Conservation (phyloP, 2,113 vertebrate genomes). For the Otocyon megalotis region DNA sequence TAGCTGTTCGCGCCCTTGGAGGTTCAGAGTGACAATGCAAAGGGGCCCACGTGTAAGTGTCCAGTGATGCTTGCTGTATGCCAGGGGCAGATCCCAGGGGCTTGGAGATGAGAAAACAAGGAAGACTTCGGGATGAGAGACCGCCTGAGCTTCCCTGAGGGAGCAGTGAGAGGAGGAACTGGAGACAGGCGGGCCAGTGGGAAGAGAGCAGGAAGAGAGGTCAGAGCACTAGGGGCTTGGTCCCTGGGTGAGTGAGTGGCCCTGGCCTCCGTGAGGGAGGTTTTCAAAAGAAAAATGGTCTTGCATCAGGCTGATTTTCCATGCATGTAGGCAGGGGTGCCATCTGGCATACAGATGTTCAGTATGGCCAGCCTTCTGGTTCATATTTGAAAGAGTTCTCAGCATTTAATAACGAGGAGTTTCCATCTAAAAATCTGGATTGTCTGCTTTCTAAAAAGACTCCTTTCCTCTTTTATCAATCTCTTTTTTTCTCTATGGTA, state of each 20-base stretch:
- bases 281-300: background rate
- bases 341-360: background rate
- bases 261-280: background rate
- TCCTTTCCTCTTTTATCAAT: background rate
- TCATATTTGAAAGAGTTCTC: background rate
- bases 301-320: background rate
- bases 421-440: background rate
- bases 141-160: background rate
- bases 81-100: background rate
- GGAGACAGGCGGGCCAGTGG: background rate
- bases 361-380: background rate
- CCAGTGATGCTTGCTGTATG: background rate
- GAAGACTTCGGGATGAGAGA: background rate
- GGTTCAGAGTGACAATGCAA: background rate
- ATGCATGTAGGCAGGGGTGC: background rate
- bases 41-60: background rate
- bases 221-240: background rate
- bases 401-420: background rate
- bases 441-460: background rate
- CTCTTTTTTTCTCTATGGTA: background rate
- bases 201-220: background rate
- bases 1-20: background rate
- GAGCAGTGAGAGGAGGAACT: background rate
- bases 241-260: background rate
- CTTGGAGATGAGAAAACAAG: background rate